Evolutionary conservation across 2,797 vertebrate genomes (phyloP).

Genomic region (Peromyscus melanophrys): DNA sequence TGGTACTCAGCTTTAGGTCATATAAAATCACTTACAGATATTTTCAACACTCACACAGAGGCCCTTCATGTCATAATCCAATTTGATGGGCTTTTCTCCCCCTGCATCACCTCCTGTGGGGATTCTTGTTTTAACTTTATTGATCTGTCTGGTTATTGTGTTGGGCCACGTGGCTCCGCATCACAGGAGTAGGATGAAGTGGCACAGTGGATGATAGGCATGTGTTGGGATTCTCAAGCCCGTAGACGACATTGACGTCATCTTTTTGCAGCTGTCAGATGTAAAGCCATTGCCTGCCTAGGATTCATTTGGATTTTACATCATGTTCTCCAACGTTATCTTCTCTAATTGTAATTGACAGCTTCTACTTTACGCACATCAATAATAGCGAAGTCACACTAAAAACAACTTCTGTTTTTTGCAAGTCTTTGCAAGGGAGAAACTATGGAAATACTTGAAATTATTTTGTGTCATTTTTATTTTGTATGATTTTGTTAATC

Average conservation of each 20-base stretch:
- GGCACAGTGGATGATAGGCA: neutral
- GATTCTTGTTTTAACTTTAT: constrained; percentile 80
- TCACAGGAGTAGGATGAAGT: neutral
- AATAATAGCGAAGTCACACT: constrained; percentile 21
- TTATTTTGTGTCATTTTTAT: neutral
- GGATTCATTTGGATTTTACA: constrained; percentile 55
- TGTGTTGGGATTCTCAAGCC: constrained; percentile 34
- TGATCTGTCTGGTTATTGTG: constrained; percentile 56
- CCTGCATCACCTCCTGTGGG: constrained; percentile 65
- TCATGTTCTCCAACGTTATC: neutral
- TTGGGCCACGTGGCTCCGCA: neutral
- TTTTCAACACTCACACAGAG: constrained; percentile 54
- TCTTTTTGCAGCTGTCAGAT: constrained; percentile 25
- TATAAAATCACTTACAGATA: constrained; percentile 74
- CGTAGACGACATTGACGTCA: constrained; percentile 32
- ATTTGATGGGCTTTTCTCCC: constrained; percentile 62
- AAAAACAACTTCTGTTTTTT: constrained; percentile 19
- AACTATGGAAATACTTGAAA: neutral
- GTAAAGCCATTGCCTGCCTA: constrained; percentile 59
- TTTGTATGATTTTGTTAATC: neutral
- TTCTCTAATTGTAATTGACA: constrained; percentile 16
- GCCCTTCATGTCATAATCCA: constrained; percentile 71
- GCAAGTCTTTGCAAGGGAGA: neutral
- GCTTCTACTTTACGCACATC: neutral
- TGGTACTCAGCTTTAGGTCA: constrained; percentile 65